A percentile compares a stretch with the other conserved stretches of the same genome.
phyloP scores from a whole-genome alignment of 2,113 vertebrate species.

The Phaethornis superciliosus region DNA sequence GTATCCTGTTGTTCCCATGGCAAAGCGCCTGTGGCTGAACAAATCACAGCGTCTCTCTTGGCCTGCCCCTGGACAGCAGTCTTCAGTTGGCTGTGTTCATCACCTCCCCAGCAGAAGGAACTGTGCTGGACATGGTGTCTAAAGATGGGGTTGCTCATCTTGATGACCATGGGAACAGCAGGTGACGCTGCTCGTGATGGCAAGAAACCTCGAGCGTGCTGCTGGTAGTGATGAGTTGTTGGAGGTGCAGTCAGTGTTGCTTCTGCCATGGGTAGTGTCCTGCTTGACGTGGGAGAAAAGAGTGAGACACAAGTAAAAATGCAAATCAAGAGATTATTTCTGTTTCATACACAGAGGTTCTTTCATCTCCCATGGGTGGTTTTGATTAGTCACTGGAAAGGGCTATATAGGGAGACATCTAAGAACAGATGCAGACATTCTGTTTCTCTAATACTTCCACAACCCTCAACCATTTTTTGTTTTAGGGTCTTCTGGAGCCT shows the following conservation, averaged over 20 bases:
- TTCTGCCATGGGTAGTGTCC: background rate
- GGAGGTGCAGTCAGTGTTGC: background rate
- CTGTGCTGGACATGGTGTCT: background rate
- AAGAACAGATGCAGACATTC: background rate
- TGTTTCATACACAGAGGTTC: background rate
- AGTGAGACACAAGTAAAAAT: background rate
- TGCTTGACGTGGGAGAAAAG: background rate
- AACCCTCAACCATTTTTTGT: background rate
- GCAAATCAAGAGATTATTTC: background rate
- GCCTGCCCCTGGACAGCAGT: background rate
- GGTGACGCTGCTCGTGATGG: background rate
- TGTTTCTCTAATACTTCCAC: accelerated
- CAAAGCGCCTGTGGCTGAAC: accelerated
- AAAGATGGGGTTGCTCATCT: accelerated
- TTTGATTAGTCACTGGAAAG: background rate
- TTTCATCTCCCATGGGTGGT: background rate
- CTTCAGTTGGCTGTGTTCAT: background rate
- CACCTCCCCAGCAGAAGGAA: background rate
- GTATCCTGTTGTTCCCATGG: background rate
- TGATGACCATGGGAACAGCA: accelerated
- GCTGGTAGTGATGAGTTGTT: background rate
- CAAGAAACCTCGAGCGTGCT: background rate
- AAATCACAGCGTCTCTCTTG: background rate
- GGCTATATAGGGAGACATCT: accelerated
- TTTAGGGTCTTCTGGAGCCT: background rate